These are phyloP conservation scores for Acrocephalus scirpaceus DNA, from an alignment of 2,797 vertebrate species.

Conservation along the genomic window DNA sequence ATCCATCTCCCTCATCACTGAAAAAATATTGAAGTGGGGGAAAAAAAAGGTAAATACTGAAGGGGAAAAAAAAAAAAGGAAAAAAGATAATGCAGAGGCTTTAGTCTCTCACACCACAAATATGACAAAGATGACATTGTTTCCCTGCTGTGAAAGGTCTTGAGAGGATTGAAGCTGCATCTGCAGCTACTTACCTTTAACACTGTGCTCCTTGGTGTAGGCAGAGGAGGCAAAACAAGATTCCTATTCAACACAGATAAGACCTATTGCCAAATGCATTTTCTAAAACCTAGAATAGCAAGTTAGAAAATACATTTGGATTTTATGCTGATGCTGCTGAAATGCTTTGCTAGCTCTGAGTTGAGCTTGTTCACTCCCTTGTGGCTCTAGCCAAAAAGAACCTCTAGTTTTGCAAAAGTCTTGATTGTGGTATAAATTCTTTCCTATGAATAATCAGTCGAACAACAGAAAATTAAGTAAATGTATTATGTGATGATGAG, in stretches of 20 bases:
- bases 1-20: not conserved
- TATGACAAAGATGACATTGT: not conserved
- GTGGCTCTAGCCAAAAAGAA: not conserved
- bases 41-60: not conserved
- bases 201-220: not conserved
- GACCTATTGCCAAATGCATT: not conserved
- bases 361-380: not conserved
- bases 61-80: not conserved
- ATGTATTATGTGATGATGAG: fast-evolving
- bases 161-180: not conserved
- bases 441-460: not conserved
- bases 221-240: not conserved
- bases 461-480: not conserved
- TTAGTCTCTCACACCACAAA: not conserved
- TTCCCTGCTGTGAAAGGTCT: not conserved
- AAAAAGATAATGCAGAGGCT: not conserved
- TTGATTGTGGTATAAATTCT: not conserved
- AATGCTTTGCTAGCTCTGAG: not conserved
- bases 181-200: not conserved
- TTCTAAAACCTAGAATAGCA: not conserved
- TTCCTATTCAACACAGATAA: not conserved
- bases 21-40: not conserved
- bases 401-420: not conserved
- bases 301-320: not conserved
- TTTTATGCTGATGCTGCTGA: not conserved